A percentile compares a stretch with the other conserved stretches of the same genome.
Evolutionary conservation across 2,113 vertebrate species (phyloP).

Genomic region (Clupea harengus): DNA sequence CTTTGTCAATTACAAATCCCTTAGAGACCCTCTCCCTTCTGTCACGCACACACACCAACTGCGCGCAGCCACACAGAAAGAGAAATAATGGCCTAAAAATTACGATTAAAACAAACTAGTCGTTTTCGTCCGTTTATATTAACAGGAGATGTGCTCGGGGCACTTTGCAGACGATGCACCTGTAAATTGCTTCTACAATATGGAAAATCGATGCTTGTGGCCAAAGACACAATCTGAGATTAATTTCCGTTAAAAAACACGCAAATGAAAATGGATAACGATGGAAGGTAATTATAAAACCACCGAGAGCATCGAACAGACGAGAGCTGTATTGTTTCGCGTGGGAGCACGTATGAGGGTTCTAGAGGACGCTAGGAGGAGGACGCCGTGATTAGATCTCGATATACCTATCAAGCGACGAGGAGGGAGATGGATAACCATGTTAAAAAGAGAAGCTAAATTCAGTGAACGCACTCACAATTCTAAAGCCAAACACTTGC

Average conservation of each 20-base stretch:
- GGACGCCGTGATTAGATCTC: neutral
- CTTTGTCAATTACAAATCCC: conserved; percentile 17
- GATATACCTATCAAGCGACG: neutral
- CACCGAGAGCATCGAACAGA: neutral
- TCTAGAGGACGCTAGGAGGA: neutral
- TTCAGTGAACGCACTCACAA: neutral
- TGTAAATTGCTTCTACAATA: neutral
- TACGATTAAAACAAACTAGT: neutral
- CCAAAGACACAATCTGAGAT: neutral
- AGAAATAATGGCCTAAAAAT: neutral
- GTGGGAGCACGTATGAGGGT: neutral
- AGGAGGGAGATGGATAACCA: neutral
- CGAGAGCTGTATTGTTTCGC: neutral
- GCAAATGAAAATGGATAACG: no score
- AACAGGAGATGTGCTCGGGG: neutral
- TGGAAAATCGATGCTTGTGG: neutral
- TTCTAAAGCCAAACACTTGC: neutral
- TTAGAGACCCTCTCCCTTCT: conserved; percentile 49
- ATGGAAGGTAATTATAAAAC: neutral
- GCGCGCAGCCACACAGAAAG: neutral
- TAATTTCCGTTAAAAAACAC: neutral
- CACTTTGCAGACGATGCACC: neutral
- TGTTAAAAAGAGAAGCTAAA: neutral
- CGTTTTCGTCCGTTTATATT: neutral
- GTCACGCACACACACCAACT: conserved; percentile 39